These are phyloP conservation scores for Plagiodera versicolora DNA, from an alignment of 2,888 invertebrate genomes.

Conservation along the genomic window DNA sequence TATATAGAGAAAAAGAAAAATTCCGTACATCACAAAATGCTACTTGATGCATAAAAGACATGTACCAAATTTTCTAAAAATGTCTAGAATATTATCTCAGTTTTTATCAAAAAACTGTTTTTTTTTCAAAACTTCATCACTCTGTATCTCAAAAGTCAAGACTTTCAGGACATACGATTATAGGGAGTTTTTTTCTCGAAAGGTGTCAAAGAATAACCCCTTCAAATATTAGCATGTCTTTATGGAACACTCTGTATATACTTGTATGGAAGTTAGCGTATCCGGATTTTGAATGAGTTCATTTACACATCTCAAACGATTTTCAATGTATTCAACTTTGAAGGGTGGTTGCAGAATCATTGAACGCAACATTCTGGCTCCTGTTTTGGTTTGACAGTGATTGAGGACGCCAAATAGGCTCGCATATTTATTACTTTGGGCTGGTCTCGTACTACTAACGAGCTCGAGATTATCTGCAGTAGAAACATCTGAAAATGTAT, in stretches of 20 bases:
- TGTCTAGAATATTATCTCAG: no score
- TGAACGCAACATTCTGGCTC: slow-evolving; percentile 76
- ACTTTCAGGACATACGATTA: no score
- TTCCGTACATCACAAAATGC: no score
- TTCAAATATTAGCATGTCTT: no score
- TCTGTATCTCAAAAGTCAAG: no score
- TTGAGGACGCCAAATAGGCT: slow-evolving; percentile 70
- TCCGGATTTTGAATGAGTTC: slow-evolving; percentile 73
- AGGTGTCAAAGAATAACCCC: no score
- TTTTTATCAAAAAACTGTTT: no score
- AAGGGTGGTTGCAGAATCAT: slow-evolving; percentile 80
- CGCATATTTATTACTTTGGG: slow-evolving; percentile 51
- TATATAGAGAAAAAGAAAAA: no score
- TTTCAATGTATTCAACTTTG: slow-evolving; percentile 65
- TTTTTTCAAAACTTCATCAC: no score
- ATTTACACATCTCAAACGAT: slow-evolving; percentile 72
- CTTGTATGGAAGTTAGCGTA: slow-evolving; percentile 62
- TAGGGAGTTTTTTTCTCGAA: no score
- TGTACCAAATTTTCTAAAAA: no score
- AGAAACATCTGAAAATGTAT: slow-evolving; percentile 67
- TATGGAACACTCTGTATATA: slow-evolving; percentile 24
- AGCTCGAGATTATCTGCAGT: slow-evolving; percentile 78
- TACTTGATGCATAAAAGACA: no score
- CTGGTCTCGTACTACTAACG: slow-evolving; percentile 59
- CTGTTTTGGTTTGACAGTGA: slow-evolving; percentile 71